Percentiles rank a stretch among this genome's conserved stretches.
These are phyloP conservation scores for Gambusia yucatana DNA, from an alignment of 2,797 vertebrate species.

Conservation along the genomic window DNA sequence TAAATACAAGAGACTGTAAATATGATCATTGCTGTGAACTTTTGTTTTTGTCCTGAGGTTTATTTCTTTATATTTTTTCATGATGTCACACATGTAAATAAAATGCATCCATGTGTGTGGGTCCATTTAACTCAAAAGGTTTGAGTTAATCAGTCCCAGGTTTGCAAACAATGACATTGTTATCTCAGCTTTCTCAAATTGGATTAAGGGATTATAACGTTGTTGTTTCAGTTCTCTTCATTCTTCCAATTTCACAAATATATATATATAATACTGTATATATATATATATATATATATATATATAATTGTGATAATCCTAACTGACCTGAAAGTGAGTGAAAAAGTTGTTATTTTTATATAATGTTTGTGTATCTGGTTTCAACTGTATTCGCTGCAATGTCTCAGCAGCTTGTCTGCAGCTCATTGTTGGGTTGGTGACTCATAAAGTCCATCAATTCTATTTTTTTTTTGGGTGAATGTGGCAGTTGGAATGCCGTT, in stretches of 20 bases:
- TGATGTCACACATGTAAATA: not conserved
- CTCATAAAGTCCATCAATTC: slow-evolving; percentile 13
- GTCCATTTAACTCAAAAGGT: not conserved
- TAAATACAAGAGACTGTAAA: not conserved
- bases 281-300: not conserved
- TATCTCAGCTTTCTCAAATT: not conserved
- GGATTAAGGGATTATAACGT: not conserved
- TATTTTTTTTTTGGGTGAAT: slow-evolving; percentile 8
- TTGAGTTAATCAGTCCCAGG: not conserved
- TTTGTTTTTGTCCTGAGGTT: not conserved
- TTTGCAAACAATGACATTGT: not conserved
- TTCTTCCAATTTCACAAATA: not conserved
- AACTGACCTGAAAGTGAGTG: not conserved
- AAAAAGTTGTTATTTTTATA: not conserved
- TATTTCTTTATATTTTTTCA: not conserved
- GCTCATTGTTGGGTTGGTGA: slow-evolving; percentile 21
- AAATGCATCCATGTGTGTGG: not conserved
- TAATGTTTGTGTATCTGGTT: not conserved
- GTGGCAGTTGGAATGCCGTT: slow-evolving; percentile 1
- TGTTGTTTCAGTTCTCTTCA: not conserved
- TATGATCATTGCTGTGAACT: too few relatives aligned
- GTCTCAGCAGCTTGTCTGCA: slow-evolving; percentile 8
- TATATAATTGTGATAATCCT: not conserved
- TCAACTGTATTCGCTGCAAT: slow-evolving; percentile 1
- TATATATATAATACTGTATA: not conserved